Base-by-base conservation (phyloP, 2,113 vertebrate species). In the Anolis sagrei region DNA sequence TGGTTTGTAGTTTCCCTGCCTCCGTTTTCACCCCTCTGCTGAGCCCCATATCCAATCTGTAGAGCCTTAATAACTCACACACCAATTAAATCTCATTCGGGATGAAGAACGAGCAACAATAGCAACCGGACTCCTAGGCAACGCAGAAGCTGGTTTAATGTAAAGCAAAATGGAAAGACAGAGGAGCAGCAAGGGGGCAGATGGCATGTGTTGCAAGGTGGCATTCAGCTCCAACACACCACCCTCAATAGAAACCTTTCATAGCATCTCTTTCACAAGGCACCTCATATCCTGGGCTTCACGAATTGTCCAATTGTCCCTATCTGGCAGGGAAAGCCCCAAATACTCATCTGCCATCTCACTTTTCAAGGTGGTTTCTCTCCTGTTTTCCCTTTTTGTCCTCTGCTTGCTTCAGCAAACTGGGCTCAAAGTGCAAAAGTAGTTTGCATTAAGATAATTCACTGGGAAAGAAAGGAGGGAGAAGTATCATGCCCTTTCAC, bases 71-170 rank as follows among this genome's bases (percentile, higher is more conserved):
- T 72, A 78, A 48, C 58, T 69, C 87, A 69, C 7, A 36, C 0
- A 61, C 69, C 81, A 90, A 86, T 68, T 58, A 87, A 36, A n/a
- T 29, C 29, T 68, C 32, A 48, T 73, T 80, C 73, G 61, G 81
- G 39, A 62, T 64, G 58, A 74, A 69, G 61, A 54, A 66, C 23
- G 49, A 69, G 16, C 70, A 32, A 48, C 19, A 73, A 5, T 11
- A 21, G 32, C 48, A 82, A 34, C n/a, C 81, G 25, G 62, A 81
- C 82, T 84, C 61, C 82, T 80, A 89, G 72, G 75, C 72, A 91
- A 64, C 61, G n/a, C n/a, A 58, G 58, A 4, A 44, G 11, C 2
- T 51, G 54, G 21, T 82, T 58, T 54, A 4, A 34, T 0, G 0
- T 29, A 48, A 19, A 83, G 73, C 69, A 6, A 48, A 61, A n/a